Conservation (phyloP, 1,140 invertebrate genomes). For the Trialeurodes vaporariorum region DNA sequence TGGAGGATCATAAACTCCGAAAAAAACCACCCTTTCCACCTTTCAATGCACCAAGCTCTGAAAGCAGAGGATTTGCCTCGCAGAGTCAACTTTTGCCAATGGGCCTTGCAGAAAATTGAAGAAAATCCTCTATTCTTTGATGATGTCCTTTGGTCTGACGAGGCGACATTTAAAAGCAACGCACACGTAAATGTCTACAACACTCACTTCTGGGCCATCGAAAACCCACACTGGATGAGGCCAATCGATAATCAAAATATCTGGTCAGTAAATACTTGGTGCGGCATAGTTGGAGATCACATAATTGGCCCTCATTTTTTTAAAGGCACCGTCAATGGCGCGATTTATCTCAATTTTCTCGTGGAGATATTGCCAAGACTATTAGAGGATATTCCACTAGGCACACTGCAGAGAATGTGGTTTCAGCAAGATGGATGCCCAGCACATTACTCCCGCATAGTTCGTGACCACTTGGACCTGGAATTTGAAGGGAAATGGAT, state of each 20-base stretch:
- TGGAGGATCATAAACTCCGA: no score
- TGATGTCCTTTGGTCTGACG: slow-evolving; percentile 21
- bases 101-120: not conserved
- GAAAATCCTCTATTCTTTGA: not conserved
- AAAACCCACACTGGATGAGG: slow-evolving; percentile 5
- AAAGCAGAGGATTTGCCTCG: not conserved
- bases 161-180: slow-evolving; percentile 26
- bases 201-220: not conserved
- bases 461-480: slow-evolving; percentile 15
- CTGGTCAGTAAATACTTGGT: slow-evolving; percentile 30
- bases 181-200: slow-evolving; percentile 30
- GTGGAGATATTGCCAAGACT: slow-evolving; percentile 16
- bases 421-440: slow-evolving; percentile 27
- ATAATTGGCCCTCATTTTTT: slow-evolving; percentile 30
- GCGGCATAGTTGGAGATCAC: slow-evolving; percentile 23
- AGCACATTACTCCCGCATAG: slow-evolving; percentile 22
- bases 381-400: not conserved
- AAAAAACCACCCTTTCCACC: not conserved
- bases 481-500: slow-evolving; percentile 34
- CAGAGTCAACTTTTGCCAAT: not conserved
- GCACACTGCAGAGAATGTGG: not conserved
- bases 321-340: slow-evolving; percentile 23
- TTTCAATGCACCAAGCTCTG: not conserved
- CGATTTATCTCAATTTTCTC: slow-evolving; percentile 23
- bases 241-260: no score